Evolutionary conservation across 2,888 invertebrate species (phyloP).

Genomic region (Chymomyza caudatula): DNA sequence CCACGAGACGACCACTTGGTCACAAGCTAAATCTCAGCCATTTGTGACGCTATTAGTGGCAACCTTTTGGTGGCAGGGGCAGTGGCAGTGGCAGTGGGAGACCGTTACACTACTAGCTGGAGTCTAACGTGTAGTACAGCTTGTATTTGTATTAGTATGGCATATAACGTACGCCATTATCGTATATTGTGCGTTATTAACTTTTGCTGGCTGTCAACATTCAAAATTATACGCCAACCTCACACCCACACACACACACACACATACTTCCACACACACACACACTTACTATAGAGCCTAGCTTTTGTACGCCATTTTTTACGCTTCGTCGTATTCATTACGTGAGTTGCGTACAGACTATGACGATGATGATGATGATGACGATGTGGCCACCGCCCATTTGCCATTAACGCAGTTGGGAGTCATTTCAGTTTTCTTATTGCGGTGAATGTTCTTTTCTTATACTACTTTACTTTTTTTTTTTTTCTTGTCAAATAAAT

Average conservation of each 20-base stretch:
- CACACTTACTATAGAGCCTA: background rate
- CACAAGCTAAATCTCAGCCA: conserved; percentile 59
- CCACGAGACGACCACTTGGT: conserved; percentile 16
- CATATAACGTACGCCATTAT: conserved; percentile 48
- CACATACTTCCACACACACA: conserved; percentile 5
- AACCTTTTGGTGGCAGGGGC: conserved; percentile 17
- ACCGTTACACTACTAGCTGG: background rate
- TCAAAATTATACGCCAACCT: conserved; percentile 64
- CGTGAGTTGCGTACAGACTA: conserved; percentile 61
- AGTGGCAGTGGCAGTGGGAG: conserved; percentile 9
- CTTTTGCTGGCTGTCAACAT: conserved; percentile 68
- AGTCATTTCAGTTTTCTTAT: background rate
- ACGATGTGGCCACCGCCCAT: background rate
- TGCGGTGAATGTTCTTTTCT: conserved; percentile 42
- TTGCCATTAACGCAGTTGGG: conserved; percentile 50
- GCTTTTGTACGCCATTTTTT: conserved; percentile 47
- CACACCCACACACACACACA: conserved; percentile 20
- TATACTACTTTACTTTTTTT: conserved; percentile 51
- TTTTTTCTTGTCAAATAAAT: conserved; percentile 55
- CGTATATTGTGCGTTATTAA: conserved; percentile 68
- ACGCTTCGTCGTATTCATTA: conserved; percentile 58
- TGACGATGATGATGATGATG: conserved; percentile 18
- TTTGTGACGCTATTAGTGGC: conserved; percentile 62
- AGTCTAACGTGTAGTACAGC: background rate
- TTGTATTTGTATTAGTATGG: conserved; percentile 39